These are phyloP conservation scores for Pterocles orientalis DNA, from an alignment of 2,113 vertebrate genomes.

Conservation along the genomic window DNA sequence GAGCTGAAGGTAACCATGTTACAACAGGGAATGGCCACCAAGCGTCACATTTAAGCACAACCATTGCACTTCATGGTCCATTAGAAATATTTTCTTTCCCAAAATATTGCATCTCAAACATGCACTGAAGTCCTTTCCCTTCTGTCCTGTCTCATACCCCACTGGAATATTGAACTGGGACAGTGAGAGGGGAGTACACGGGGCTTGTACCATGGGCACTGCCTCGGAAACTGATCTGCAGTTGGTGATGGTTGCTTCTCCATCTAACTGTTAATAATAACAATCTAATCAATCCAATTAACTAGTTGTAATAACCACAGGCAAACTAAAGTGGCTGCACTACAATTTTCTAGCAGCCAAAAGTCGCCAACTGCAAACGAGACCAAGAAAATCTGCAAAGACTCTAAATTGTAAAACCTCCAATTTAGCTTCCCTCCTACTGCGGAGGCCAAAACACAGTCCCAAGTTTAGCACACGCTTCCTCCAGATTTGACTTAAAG, in stretches of 20 bases:
- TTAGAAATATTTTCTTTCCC: not conserved
- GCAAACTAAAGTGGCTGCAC: not conserved
- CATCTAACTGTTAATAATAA: not conserved
- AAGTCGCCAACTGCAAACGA: not conserved
- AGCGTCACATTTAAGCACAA: not conserved
- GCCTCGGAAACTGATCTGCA: not conserved
- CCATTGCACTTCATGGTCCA: not conserved
- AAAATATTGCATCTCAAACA: not conserved
- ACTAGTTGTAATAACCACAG: not conserved
- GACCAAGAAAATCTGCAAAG: not conserved
- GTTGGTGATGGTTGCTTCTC: rapidly evolving
- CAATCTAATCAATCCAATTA: not conserved
- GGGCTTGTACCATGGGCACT: not conserved
- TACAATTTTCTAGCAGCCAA: not conserved
- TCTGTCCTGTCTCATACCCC: not conserved
- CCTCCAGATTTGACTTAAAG: not conserved
- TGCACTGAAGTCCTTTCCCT: not conserved
- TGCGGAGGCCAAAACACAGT: not conserved
- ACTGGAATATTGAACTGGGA: not conserved
- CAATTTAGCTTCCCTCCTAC: not conserved
- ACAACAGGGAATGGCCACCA: not conserved
- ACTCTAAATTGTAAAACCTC: not conserved
- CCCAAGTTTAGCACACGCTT: not conserved
- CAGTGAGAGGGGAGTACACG: rapidly evolving
- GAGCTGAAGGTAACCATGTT: not conserved